A percentile compares a stretch with the other conserved stretches of the same genome.
phyloP scores from a whole-genome alignment of 64 coral and sea anemone species.

The Anthopleura sola region DNA sequence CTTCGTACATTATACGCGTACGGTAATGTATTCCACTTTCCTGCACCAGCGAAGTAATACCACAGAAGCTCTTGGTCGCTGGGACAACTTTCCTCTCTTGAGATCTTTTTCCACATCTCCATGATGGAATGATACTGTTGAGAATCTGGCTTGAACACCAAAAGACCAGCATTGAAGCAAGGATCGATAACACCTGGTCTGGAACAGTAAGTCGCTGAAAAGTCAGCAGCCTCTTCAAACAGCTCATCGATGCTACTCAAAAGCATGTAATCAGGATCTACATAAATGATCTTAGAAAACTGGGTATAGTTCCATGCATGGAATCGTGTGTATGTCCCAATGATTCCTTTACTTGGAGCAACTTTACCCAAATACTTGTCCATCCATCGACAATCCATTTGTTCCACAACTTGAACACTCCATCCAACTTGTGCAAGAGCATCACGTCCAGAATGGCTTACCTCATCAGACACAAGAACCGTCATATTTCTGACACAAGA shows the following conservation, averaged over 20 bases:
- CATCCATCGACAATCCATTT: constrained; percentile 44
- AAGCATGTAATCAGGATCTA: constrained; percentile 55
- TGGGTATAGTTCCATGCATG: constrained; percentile 65
- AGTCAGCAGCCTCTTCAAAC: constrained; percentile 38
- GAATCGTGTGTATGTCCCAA: constrained; percentile 60
- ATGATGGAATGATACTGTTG: constrained; percentile 13
- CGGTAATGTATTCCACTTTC: constrained; percentile 3
- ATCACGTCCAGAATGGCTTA: constrained; percentile 7
- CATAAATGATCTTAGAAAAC: constrained; percentile 61
- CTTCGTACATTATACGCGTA: constrained; percentile 40
- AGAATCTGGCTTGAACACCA: constrained; percentile 25
- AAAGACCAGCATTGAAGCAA: constrained; percentile 60
- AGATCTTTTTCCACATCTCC: background rate
- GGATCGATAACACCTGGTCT: constrained; percentile 54
- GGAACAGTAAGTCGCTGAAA: constrained; percentile 34
- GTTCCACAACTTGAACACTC: background rate
- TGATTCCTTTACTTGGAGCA: background rate
- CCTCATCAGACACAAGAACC: constrained; percentile 34
- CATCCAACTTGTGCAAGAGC: constrained; percentile 29
- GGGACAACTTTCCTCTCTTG: constrained; percentile 28
- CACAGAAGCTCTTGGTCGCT: constrained; percentile 10
- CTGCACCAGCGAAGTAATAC: constrained; percentile 2
- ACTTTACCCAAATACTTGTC: background rate
- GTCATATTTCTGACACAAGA: constrained; percentile 72
- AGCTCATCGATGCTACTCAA: constrained; percentile 61